phyloP scores from a whole-genome alignment of 2,797 vertebrate species.

The Heliangelus exortis region DNA sequence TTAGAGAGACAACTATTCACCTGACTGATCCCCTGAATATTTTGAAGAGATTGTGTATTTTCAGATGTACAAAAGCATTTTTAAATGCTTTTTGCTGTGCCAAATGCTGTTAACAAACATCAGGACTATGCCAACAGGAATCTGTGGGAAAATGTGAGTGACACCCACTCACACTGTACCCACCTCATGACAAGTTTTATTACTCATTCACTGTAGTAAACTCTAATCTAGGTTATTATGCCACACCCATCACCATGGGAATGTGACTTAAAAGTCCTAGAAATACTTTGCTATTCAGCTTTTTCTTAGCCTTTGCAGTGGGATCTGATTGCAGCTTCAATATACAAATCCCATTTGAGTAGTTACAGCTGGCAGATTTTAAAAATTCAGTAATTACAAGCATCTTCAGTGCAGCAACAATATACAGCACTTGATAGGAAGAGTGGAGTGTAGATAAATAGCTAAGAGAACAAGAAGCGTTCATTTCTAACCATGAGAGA shows the following conservation, averaged over 20 bases:
- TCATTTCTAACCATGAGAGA: not conserved
- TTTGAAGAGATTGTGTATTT: not conserved
- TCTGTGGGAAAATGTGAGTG: conserved; percentile 38
- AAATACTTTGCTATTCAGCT: conserved; percentile 19
- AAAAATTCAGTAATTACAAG: not conserved
- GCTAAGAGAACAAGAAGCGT: not conserved
- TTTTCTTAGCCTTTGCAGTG: not conserved
- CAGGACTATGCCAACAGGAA: not conserved
- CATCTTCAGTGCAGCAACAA: not conserved
- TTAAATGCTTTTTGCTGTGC: not conserved
- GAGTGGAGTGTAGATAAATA: not conserved
- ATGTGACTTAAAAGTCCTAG: not conserved
- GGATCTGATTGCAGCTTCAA: not conserved
- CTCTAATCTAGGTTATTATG: conserved; percentile 55
- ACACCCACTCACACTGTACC: not conserved
- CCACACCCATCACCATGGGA: conserved; percentile 60
- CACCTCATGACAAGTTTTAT: conserved; percentile 28
- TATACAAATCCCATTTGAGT: not conserved
- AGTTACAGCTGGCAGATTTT: not conserved
- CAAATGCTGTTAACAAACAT: not conserved
- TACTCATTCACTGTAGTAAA: conserved; percentile 11
- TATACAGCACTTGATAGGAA: not conserved
- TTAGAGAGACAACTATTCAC: not conserved
- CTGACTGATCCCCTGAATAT: not conserved
- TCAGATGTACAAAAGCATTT: not conserved